A percentile compares a stretch with the other conserved stretches of the same genome.
Evolutionary conservation across 2,888 invertebrate species (phyloP).

Genomic region (Acrocyrtus sp.): DNA sequence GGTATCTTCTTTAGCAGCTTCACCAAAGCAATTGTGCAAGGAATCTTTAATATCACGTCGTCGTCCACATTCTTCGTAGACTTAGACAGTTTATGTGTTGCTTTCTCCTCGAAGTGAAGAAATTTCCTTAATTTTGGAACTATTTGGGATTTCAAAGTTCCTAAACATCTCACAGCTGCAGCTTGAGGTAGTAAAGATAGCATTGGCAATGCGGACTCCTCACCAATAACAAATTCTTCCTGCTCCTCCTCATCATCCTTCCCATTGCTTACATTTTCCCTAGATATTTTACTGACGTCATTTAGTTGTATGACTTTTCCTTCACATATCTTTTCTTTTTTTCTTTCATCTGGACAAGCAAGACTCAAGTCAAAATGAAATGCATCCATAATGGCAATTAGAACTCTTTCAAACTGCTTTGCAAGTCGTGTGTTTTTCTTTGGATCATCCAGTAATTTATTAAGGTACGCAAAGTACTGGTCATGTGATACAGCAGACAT

Average conservation of each 20-base stretch:
- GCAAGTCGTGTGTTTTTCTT: constrained; percentile 49
- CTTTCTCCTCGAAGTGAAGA: constrained; percentile 53
- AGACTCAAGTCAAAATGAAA: constrained; percentile 55
- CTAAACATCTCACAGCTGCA: constrained; percentile 48
- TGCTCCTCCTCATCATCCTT: constrained; percentile 14
- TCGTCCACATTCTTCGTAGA: constrained; percentile 49
- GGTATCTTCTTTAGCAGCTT: constrained; percentile 56
- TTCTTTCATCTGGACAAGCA: constrained; percentile 8
- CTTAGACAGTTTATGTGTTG: constrained; percentile 53
- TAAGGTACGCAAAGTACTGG: constrained; percentile 51
- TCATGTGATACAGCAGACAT: constrained; percentile 43
- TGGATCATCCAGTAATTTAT: constrained; percentile 41
- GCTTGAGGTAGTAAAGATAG: constrained; percentile 31
- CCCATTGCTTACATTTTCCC: background rate
- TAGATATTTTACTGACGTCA: background rate
- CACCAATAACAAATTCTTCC: constrained; percentile 28
- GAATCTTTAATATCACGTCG: constrained; percentile 57
- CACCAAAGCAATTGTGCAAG: constrained; percentile 55
- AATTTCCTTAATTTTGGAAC: constrained; percentile 54
- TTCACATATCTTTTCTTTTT: background rate
- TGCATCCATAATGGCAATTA: constrained; percentile 56
- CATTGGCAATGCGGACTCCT: background rate
- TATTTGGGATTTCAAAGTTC: constrained; percentile 39
- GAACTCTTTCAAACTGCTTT: constrained; percentile 55
- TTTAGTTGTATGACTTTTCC: background rate